These are phyloP conservation scores for Muraenolepis orangiensis DNA, from an alignment of 2,797 vertebrate genomes.

Conservation along the genomic window DNA sequence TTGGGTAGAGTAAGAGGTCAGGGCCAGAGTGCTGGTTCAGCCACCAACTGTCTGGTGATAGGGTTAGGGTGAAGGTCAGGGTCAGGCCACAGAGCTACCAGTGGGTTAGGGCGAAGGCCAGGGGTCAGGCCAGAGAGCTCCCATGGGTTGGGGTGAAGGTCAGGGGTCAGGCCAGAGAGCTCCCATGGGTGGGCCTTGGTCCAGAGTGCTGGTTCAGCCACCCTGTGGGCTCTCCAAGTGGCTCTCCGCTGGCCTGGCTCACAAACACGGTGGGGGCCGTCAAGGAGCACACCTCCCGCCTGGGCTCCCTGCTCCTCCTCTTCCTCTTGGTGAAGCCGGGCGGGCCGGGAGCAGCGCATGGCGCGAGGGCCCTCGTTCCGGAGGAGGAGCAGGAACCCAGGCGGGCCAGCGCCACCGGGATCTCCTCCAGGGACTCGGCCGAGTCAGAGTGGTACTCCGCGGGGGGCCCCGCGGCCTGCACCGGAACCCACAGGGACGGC, in stretches of 20 bases:
- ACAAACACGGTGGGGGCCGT: conserved; percentile 77
- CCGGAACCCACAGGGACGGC: conserved; percentile 42
- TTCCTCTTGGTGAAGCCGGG: conserved; percentile 65
- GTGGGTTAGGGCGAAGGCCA: not conserved
- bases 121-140: not conserved
- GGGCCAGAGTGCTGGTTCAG: not conserved
- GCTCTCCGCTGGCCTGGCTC: conserved; percentile 77
- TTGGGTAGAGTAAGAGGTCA: not conserved
- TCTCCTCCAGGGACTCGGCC: conserved; percentile 87
- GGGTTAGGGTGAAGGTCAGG: not conserved
- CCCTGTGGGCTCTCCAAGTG: conserved; percentile 13
- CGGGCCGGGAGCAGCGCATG: conserved; percentile 28
- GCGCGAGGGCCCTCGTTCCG: not conserved
- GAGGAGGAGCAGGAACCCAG: conserved; percentile 75
- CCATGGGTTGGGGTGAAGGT: not conserved
- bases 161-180: not conserved
- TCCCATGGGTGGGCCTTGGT: not conserved
- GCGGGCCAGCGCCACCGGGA: conserved; percentile 81
- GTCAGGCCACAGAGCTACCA: not conserved
- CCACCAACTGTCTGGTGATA: not conserved
- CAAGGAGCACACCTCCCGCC: conserved; percentile 68
- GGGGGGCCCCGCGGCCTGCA: conserved; percentile 74
- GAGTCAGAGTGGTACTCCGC: conserved; percentile 86
- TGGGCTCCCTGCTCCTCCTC: conserved; percentile 37
- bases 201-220: not conserved